phyloP scores from a whole-genome alignment of 2,888 invertebrate genomes.

The Monochamus alternatus region DNA sequence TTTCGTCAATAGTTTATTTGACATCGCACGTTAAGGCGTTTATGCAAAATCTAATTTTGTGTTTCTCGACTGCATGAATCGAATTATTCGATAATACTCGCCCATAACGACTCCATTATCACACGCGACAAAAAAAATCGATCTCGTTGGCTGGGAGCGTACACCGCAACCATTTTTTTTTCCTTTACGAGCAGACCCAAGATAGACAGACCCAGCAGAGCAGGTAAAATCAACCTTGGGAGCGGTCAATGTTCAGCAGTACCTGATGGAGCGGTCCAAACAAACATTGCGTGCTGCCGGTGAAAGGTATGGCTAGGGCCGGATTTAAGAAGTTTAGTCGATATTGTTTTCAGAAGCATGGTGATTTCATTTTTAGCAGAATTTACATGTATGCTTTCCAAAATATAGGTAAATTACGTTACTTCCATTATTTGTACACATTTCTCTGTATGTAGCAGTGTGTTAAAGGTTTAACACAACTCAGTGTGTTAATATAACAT shows the following conservation, averaged over 20 bases:
- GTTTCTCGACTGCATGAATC: too few relatives aligned
- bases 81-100: too few relatives aligned
- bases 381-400: too few relatives aligned
- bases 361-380: too few relatives aligned
- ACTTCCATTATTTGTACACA: too few relatives aligned
- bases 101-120: background rate
- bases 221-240: slow-evolving; percentile 65
- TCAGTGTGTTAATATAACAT: too few relatives aligned
- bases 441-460: too few relatives aligned
- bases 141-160: background rate
- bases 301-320: slow-evolving; percentile 27
- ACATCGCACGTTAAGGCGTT: too few relatives aligned
- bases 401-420: too few relatives aligned
- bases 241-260: slow-evolving; percentile 62
- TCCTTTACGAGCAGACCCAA: slow-evolving; percentile 53
- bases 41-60: too few relatives aligned
- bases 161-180: slow-evolving; percentile 31
- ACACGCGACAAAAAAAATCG: background rate
- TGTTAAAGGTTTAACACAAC: too few relatives aligned
- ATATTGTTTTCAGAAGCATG: background rate
- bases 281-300: slow-evolving; percentile 32
- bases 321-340: slow-evolving; percentile 15
- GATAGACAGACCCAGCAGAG: slow-evolving; percentile 59
- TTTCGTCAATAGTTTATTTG: too few relatives aligned
- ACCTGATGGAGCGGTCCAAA: slow-evolving; percentile 37